Evolutionary conservation across 2,113 vertebrate species (phyloP), one percentile per base, ranked within the genome.

Genomic region (Tenebrosternarchus preto): DNA sequence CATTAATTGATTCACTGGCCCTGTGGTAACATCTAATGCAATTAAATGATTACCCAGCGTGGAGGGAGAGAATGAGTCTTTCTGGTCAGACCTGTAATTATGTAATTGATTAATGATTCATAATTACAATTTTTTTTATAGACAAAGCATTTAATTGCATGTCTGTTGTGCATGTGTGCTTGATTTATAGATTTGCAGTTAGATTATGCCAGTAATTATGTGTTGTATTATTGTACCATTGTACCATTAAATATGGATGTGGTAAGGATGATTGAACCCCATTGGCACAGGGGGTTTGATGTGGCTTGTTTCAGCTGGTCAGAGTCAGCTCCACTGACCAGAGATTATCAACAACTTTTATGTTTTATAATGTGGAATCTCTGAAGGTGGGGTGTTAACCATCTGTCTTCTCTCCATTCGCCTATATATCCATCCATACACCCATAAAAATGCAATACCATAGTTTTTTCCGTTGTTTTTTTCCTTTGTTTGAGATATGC

Each of bases 41-140:
- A 76, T 76, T 77, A 82, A 72, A 66, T 43, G 20, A 82, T 76
- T 63, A 17, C 36, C 4, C 27, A 17, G 53, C 53, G n/a, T 22
- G n/a, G 27, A 66, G 27, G 6, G 27, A 64, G 61, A 29, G 63
- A 33, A 17, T 29, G 61, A 43, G 24, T 27, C 31, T 39, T 29
- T 67, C 50, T 67, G 46, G 64, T 66, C 50, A 25, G 5, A 77
- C n/a, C 29, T 36, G n/a, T 8, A 56, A 53, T 66, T 43, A 77
- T 43, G 6, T 9, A 43, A 31, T 67, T 33, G 12, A 16, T 24
- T 66, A 77, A 67, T 67, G 29, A 77, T 60, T 77, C 6, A 36
- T 33, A 31, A 66, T 66, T 66, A 15, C 29, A 31, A 29, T 77
- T 43, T 36, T 77, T 25, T 25, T 31, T 31, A 0, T 16, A 16